phyloP scores from a whole-genome alignment of 1,140 invertebrate genomes.

The Cydia splendana region DNA sequence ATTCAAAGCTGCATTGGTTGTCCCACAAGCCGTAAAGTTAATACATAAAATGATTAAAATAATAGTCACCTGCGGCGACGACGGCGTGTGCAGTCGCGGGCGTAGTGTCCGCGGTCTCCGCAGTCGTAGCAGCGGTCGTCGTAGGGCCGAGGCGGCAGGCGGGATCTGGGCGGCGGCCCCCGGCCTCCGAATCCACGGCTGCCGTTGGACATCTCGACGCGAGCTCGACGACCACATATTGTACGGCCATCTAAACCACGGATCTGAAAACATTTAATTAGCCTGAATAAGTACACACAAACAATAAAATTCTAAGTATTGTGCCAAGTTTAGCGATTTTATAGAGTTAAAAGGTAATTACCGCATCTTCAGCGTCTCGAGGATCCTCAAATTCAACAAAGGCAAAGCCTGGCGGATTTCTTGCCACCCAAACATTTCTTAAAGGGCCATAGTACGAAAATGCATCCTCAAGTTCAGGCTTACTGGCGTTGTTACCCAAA shows the following conservation, averaged over 20 bases:
- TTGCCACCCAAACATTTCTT: slow-evolving; percentile 96
- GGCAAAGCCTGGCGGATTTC: slow-evolving; percentile 96
- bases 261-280: slow-evolving; percentile 51
- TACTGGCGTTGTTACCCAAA: slow-evolving; percentile 92
- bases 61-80: slow-evolving; percentile 80
- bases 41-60: neutral
- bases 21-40: neutral
- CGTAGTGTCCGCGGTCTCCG: slow-evolving; percentile 94
- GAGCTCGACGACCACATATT: slow-evolving; percentile 92
- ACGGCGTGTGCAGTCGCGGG: slow-evolving; percentile 90
- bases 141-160: slow-evolving; percentile 85
- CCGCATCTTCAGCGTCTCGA: slow-evolving; percentile 95
- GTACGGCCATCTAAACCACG: slow-evolving; percentile 86
- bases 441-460: slow-evolving; percentile 97
- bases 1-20: neutral
- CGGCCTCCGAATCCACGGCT: slow-evolving; percentile 85
- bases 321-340: neutral
- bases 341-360: slow-evolving; percentile 76
- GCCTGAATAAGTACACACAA: neutral
- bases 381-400: slow-evolving; percentile 97
- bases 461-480: slow-evolving; percentile 94
- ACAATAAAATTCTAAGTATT: neutral
- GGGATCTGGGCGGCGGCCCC: slow-evolving; percentile 80
- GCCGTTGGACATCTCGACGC: slow-evolving; percentile 95
- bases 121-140: slow-evolving; percentile 96